phyloP scores from a whole-genome alignment of 2,888 invertebrate genomes.

The Tanypteryx hageni region DNA sequence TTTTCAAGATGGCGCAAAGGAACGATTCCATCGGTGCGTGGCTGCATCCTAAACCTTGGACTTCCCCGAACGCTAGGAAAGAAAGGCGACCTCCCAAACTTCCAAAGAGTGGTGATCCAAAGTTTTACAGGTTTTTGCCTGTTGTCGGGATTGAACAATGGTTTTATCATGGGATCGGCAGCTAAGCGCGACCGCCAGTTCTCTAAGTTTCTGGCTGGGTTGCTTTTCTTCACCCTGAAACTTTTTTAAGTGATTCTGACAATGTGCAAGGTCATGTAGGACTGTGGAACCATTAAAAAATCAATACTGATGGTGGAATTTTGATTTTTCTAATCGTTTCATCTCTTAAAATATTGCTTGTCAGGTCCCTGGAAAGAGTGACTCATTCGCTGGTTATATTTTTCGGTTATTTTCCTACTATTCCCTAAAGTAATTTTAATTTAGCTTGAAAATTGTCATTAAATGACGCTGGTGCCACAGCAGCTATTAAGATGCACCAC shows the following conservation, averaged over 20 bases:
- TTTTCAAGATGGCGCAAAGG: neutral
- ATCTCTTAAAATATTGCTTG: too few species aligned
- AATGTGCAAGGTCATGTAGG: slow-evolving; percentile 61
- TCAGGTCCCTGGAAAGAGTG: too few species aligned
- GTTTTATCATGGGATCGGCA: neutral
- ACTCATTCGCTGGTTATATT: too few species aligned
- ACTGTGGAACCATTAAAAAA: slow-evolving; percentile 60
- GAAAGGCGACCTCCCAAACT: neutral
- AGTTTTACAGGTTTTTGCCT: slow-evolving; percentile 49
- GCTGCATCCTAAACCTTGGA: neutral
- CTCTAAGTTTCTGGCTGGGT: slow-evolving; percentile 21
- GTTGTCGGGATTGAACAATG: neutral
- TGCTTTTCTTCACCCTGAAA: neutral
- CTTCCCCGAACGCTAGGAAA: neutral
- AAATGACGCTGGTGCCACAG: too few species aligned
- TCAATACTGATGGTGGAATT: too few species aligned
- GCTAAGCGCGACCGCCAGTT: neutral
- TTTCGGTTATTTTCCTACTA: too few species aligned
- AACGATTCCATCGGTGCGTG: neutral
- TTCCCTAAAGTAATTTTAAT: too few species aligned
- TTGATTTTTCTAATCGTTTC: too few species aligned
- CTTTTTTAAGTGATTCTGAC: slow-evolving; percentile 60
- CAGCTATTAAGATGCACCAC: too few species aligned
- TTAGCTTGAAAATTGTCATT: too few species aligned
- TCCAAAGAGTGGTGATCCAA: neutral